Evolutionary conservation across 2,797 vertebrate genomes (phyloP).

Genomic region (Coregonus suidteri): DNA sequence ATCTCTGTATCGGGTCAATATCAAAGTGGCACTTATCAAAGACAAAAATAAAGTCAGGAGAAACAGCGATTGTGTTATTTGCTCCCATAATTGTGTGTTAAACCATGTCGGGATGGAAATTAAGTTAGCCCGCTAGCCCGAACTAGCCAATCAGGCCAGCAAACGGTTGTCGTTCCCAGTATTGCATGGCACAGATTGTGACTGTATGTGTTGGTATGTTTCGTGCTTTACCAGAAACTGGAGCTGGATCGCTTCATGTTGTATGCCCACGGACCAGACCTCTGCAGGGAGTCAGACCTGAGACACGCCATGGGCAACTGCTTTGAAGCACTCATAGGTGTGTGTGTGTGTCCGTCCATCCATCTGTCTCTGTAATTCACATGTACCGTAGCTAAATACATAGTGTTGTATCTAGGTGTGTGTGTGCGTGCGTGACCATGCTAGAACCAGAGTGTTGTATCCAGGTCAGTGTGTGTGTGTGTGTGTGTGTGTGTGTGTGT

Average conservation of each 20-base stretch:
- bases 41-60: background rate
- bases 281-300: conserved; percentile 96
- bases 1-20: background rate
- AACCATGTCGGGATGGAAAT: background rate
- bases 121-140: no score
- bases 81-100: background rate
- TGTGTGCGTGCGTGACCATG: no score
- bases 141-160: background rate
- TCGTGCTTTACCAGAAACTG: conserved; percentile 83
- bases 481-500: no score
- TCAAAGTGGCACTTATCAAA: background rate
- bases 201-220: conserved; percentile 17
- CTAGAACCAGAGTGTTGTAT: background rate
- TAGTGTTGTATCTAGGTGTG: no score
- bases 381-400: no score
- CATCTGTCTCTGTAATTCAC: background rate
- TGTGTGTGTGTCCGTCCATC: conserved; percentile 38
- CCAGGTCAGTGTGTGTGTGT: background rate
- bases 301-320: conserved; percentile 99
- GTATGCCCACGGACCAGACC: conserved; percentile 95
- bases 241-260: conserved; percentile 98
- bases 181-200: background rate
- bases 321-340: conserved; percentile 98
- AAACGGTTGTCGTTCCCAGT: background rate
- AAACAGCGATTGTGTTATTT: background rate